Base-by-base conservation (phyloP, 2,888 invertebrate species). In the Zaprionus bogoriensis region DNA sequence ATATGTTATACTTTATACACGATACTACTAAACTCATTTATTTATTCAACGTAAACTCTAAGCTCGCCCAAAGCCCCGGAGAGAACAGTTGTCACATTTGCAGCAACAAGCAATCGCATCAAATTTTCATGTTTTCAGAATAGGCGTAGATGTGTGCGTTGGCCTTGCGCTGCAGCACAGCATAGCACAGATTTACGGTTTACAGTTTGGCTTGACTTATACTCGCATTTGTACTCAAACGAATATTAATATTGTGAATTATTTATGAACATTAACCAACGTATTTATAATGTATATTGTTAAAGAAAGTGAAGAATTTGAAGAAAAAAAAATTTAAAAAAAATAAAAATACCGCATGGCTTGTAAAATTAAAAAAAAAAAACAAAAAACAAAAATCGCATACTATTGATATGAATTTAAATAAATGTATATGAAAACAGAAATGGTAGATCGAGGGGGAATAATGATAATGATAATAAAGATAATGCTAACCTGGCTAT, bases 141-240 rank as follows among this genome's bases (percentile, higher is more conserved):
- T 45, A 46, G 30, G 32, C 10, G 27, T 14, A 3, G 1, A 14
- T 14, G 32, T 32, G 27, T 48, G 27, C 44, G 67, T n/a, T n/a
- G n/a, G n/a, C n/a, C n/a, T n/a, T n/a, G n/a, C n/a, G n/a, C n/a
- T n/a, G n/a, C 3, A 50, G 19, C 14, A 39, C 32, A 36, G 32
- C n/a, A n/a, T n/a, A 36, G 17, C 14, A 36, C 17, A 57, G 41
- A 64, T 54, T 66, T 39, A 39, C 20, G n/a, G 47, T 63, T 59
- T 57, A 50, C 45, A 39, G 54, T 63, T 67, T 73, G 59, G 69
- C 67, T 76, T 88, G 89, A 88, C 88, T 83, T 82, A 82, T 85
- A 80, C 85, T 88, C 87, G 74, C 71, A 85, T 82, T 87, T 89
- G 89, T 89, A 85, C 75, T 73, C 76, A 88, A 77, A 80, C 51